These are phyloP conservation scores for Brachyistius frenatus DNA, from an alignment of 2,113 vertebrate genomes.

Conservation along the genomic window DNA sequence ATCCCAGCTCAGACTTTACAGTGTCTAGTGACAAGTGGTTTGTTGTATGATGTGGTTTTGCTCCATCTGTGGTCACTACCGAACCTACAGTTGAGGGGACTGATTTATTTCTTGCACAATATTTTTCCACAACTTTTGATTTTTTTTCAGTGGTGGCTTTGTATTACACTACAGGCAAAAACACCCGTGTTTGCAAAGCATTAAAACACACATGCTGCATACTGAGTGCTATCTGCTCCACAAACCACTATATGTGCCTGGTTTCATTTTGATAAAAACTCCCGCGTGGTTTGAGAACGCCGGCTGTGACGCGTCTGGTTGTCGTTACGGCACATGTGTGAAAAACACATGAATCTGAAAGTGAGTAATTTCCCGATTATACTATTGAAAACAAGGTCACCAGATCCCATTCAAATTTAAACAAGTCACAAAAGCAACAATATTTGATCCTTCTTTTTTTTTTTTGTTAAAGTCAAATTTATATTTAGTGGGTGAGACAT, in stretches of 20 bases:
- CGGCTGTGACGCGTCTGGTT: background rate
- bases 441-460: background rate
- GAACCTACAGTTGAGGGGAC: background rate
- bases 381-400: background rate
- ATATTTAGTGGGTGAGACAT: background rate
- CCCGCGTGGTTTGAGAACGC: background rate
- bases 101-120: background rate
- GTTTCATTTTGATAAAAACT: background rate
- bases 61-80: too few relatives aligned
- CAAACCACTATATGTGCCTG: background rate
- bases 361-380: too few relatives aligned
- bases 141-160: background rate
- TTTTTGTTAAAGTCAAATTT: background rate
- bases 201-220: too few relatives aligned
- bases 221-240: background rate
- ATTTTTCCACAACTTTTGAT: background rate
- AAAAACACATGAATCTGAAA: background rate
- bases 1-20: too few relatives aligned
- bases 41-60: too few relatives aligned
- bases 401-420: background rate
- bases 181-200: too few relatives aligned
- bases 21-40: too few relatives aligned
- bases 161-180: background rate
- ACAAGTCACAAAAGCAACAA: background rate
- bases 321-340: background rate